Percentiles rank a stretch among this genome's conserved stretches.
Evolutionary conservation across 37 sponge, comb jelly and placozoan genomes (phyloP).

Genomic region (Axinella damicornis): DNA sequence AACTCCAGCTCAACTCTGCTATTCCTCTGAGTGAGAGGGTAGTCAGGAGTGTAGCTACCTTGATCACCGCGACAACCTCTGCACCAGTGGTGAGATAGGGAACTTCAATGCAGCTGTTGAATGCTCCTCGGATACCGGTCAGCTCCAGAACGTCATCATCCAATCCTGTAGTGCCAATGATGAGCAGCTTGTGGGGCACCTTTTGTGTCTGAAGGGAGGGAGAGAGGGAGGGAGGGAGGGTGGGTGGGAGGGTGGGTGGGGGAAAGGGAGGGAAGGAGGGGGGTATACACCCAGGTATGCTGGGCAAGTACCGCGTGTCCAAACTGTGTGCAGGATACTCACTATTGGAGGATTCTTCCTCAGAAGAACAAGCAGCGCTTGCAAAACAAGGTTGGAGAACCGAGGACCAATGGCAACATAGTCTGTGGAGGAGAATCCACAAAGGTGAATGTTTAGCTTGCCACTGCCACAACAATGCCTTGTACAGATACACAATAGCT

Average conservation of each 20-base stretch:
- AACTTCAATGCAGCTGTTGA: slow-evolving; percentile 49
- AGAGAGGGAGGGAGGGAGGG: neutral
- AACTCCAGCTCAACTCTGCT: too few species aligned
- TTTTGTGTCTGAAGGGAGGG: slow-evolving; percentile 11
- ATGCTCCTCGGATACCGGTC: slow-evolving; percentile 62
- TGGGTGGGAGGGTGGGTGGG: slow-evolving; percentile 3
- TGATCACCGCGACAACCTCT: slow-evolving; percentile 63
- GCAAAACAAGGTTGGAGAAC: slow-evolving; percentile 89
- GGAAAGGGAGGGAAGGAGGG: neutral
- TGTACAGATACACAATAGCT: too few species aligned
- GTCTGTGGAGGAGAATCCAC: slow-evolving; percentile 40
- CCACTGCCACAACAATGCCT: too few species aligned
- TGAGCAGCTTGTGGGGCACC: slow-evolving; percentile 61
- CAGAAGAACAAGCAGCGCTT: slow-evolving; percentile 81
- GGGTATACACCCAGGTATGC: too few species aligned
- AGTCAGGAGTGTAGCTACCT: slow-evolving; percentile 4
- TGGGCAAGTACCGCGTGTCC: too few species aligned
- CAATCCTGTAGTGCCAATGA: slow-evolving; percentile 84
- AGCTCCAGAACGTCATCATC: slow-evolving; percentile 42
- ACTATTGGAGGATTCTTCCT: slow-evolving; percentile 71
- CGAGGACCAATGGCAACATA: slow-evolving; percentile 93
- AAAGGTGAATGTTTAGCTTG: too few species aligned
- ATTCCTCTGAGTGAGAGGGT: too few species aligned
- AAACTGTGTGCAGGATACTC: too few species aligned
- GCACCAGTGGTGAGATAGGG: slow-evolving; percentile 58